Percentiles rank a stretch among this genome's conserved stretches.
Evolutionary conservation across 1,140 invertebrate species (phyloP).

Genomic region (Drosophila pallidifrons): DNA sequence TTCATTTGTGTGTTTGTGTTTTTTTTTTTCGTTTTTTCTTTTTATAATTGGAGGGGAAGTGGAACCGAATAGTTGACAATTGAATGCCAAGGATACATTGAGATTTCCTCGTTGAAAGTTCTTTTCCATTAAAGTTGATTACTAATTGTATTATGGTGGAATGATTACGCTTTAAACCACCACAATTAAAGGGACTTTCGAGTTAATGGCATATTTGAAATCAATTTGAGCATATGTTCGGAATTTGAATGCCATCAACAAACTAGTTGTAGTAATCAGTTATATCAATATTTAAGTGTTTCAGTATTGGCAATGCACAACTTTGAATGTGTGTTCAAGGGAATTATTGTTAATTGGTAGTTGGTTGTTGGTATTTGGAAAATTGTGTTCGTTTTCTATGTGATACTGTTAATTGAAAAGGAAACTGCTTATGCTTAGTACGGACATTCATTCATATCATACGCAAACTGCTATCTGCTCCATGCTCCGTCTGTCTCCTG

Average conservation of each 20-base stretch:
- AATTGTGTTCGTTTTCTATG: constrained; percentile 17
- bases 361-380: constrained; percentile 16
- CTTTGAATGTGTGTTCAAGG: constrained; percentile 7
- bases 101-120: background rate
- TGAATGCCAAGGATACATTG: constrained; percentile 12
- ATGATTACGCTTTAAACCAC: constrained; percentile 33
- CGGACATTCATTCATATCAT: constrained; percentile 77
- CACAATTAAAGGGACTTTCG: constrained; percentile 11
- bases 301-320: constrained; percentile 8
- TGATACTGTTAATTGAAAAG: constrained; percentile 44
- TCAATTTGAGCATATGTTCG: constrained; percentile 8
- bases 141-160: constrained; percentile 25
- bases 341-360: constrained; percentile 9
- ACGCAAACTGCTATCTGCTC: constrained; percentile 57
- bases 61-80: constrained; percentile 8
- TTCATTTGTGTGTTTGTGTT: constrained; percentile 27
- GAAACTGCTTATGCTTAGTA: constrained; percentile 76
- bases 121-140: constrained; percentile 13
- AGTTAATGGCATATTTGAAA: constrained; percentile 17
- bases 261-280: constrained; percentile 15
- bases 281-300: background rate
- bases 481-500: constrained; percentile 14
- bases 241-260: constrained; percentile 25
- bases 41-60: constrained; percentile 18
- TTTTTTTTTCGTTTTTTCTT: constrained; percentile 1